Conservation (phyloP, 1,140 invertebrate genomes). For the Tetramorium alpestre region DNA sequence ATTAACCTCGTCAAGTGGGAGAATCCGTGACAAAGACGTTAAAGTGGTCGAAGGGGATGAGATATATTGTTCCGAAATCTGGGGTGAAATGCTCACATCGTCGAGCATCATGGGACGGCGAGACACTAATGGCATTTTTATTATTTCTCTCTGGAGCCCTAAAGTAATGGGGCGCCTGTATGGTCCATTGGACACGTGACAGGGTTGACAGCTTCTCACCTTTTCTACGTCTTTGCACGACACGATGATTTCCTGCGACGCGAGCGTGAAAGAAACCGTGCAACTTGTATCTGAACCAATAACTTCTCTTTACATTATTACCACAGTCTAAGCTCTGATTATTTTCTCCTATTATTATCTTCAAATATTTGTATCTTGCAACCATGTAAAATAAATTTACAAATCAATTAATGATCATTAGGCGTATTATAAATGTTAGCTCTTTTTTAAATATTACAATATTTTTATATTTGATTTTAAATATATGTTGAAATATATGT, state of each 20-base stretch:
- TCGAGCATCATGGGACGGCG: conserved; percentile 67
- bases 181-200: conserved; percentile 84
- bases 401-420: background rate
- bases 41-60: conserved; percentile 74
- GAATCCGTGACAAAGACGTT: conserved; percentile 79
- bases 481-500: background rate
- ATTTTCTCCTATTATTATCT: background rate
- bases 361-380: background rate
- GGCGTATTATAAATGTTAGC: background rate
- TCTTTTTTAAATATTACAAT: background rate
- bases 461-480: background rate
- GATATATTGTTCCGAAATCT: conserved; percentile 70
- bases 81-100: conserved; percentile 72
- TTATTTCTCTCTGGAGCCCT: conserved; percentile 80
- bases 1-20: conserved; percentile 81
- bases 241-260: conserved; percentile 32
- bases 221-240: conserved; percentile 58
- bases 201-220: conserved; percentile 80
- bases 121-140: conserved; percentile 85
- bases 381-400: background rate
- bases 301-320: conserved; percentile 13
- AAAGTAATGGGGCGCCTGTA: conserved; percentile 77
- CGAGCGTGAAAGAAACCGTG: background rate
- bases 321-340: background rate
- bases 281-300: background rate